phyloP scores from a whole-genome alignment of 2,888 invertebrate species.

The Listrodromus nycthemerus region DNA sequence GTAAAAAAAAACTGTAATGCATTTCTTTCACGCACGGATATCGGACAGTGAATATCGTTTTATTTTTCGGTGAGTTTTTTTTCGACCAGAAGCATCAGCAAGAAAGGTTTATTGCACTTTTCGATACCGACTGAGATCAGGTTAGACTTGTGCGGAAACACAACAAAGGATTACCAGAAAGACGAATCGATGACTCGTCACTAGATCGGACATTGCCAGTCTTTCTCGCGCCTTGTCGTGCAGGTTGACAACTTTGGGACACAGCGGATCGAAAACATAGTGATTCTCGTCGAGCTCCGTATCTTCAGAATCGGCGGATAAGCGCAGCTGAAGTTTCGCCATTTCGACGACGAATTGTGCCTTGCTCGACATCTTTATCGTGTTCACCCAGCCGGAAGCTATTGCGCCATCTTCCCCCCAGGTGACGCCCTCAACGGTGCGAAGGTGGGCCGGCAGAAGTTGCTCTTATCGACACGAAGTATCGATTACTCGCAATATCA shows the following conservation, averaged over 20 bases:
- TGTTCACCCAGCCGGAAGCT: slow-evolving; percentile 93
- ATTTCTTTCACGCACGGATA: not conserved
- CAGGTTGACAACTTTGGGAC: slow-evolving; percentile 87
- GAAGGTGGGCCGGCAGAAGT: slow-evolving; percentile 90
- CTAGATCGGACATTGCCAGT: slow-evolving; percentile 86
- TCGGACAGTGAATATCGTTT: no score
- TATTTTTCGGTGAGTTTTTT: not conserved
- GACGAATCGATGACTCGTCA: slow-evolving; percentile 86
- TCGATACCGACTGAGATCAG: not conserved
- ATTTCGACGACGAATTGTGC: slow-evolving; percentile 84
- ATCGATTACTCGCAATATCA: not conserved
- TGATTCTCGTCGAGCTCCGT: slow-evolving; percentile 80
- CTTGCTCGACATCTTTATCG: slow-evolving; percentile 87
- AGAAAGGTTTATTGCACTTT: not conserved
- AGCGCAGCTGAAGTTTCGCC: slow-evolving; percentile 85
- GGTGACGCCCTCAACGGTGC: slow-evolving; percentile 88
- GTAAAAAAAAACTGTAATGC: no score
- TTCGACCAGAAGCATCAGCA: not conserved
- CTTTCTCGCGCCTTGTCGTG: slow-evolving; percentile 86
- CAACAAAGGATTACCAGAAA: slow-evolving; percentile 85
- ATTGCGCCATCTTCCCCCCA: slow-evolving; percentile 85
- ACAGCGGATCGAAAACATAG: slow-evolving; percentile 87
- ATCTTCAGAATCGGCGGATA: slow-evolving; percentile 82
- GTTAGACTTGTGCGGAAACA: not conserved
- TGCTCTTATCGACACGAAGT: slow-evolving; percentile 85